Base-by-base conservation (phyloP, 2,113 vertebrate species). In the Trochalopteron elliotii region DNA sequence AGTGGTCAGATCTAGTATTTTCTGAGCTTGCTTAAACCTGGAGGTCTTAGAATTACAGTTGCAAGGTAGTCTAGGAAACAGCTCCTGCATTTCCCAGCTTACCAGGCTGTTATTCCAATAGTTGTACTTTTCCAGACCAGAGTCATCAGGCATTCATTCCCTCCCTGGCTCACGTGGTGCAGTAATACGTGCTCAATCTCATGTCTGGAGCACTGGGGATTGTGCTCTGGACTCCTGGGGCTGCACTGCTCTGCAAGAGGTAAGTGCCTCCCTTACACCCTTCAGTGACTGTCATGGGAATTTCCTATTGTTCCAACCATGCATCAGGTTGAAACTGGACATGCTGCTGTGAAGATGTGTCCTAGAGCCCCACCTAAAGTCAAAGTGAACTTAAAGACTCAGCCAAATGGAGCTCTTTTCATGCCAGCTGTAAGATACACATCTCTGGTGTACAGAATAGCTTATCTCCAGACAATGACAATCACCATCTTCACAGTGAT, bases 61-160 rank as follows among this genome's bases (percentile, higher is more conserved):
- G 9, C 37, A 17, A 87, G 40, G 70, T 69, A 91, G 70, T 68
- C 37, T 79, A 88, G 88, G 78, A 93, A 89, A 94, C 53, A 1
- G 81, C 2, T 14, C 47, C 59, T 55, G 67, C 57, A 47, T 69
- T 88, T 86, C 64, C 55, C 76, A 70, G 49, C 12, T 67, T 37
- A 45, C n/a, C 49, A 95, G 90, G 33, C 21, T 83, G 18, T 77
- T 77, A 88, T 44, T 67, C 75, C 55, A 83, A 35, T 2, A 77
- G 79, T 3, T 92, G 88, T 94, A 95, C 50, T 93, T 93, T 93
- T 94, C 89, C 96, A 93, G 71, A 77, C 23, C 59, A 63, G 50
- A 83, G 45, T 15, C 50, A 67, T 47, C 93, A 89, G 18, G 9
- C 79, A 37, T 79, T 93, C 90, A 24, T 88, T 92, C 68, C 82